Evolutionary conservation across 1,140 invertebrate genomes (phyloP), one percentile per base, ranked within the genome.

Genomic region (Habropoda laboriosa): DNA sequence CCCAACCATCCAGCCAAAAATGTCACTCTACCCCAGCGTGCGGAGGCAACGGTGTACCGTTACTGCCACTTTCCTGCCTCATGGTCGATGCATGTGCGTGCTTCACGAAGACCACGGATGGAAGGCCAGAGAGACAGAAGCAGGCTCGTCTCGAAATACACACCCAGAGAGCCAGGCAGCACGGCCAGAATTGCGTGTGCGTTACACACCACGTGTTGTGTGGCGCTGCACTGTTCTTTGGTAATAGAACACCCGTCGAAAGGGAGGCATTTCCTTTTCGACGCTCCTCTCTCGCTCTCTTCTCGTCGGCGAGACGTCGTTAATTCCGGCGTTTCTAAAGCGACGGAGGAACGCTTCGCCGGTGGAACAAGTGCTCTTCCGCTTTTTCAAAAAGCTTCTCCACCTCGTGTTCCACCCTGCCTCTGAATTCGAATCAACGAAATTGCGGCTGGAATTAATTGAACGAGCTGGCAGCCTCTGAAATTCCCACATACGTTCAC

Each of bases 181-280:
- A 66, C 27, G 12, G 73, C 24, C 24, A 57, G 18, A 66, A 57
- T 57, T 38, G n/a, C 55, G 30, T 83, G 60, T 58, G 67, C 66
- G 45, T 73, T 74, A 81, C 82, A 77, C 63, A 24, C 55, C 73
- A 84, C 63, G 61, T 70, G 82, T 81, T 51, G 63, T 55, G 30
- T 75, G 63, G 57, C 35, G 47, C 35, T n/a, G 68, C 12, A 49
- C 61, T 42, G 68, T 53, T 85, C 66, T 72, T 81, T 81, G 66
- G 67, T 86, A 86, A 86, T 63, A 63, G 47, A 81, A 85, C 73
- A 81, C 79, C 79, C 81, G 80, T 68, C 68, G 83, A 85, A 85
- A 67, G 71, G 63, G 70, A 67, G 45, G 49, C 49, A 40, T 82
- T 79, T 85, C 75, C 81, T 83, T 66, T 66, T 83, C 70, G 67